Evolutionary conservation across 2,113 vertebrate species (phyloP), one percentile per base, ranked within the genome.

Genomic region (Gasterosteus nipponicus): DNA sequence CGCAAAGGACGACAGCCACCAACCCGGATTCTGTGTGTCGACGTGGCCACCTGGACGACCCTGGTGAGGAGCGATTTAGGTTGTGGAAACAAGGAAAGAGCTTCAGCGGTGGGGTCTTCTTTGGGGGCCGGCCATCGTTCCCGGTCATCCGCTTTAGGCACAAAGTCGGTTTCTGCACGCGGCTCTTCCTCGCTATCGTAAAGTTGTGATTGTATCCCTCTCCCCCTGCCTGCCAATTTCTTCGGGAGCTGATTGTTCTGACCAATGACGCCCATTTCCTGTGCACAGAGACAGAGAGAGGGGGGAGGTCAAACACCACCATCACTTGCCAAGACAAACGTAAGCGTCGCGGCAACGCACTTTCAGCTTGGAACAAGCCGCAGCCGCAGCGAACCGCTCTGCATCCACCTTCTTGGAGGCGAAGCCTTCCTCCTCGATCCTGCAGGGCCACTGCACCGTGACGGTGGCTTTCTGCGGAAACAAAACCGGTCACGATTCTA

Each of bases 191-290:
- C 93, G 0, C 90, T 0, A 10, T 91, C 83, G 42, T 85, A 69
- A 83, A 75, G 19, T 1, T 41, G 19, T 0, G 90, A 83, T 2
- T 62, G 64, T 1, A 44, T n/a, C 4, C 46, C 46, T 58, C 92
- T 0, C 65, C 86, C 5, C 89, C 81, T 14, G 88, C 87, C 90
- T 69, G 75, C 89, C 93, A 77, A 93, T 90, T 18, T 95, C 84
- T 0, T 89, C 0, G 95, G 94, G 2, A 96, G 91, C 86, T 97
- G 93, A 1, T 96, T 97, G 10, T 94, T 85, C 68, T 95, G 94
- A 22, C 95, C 95, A 81, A 98, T 92, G 63, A 99, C 84, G 35
- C 98, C 98, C 90, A 98, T 94, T 83, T 97, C 95, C 98, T 99
- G 46, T 1, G 26, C 1, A 68, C 3, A 38, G 15, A 66, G 0